Evolutionary conservation across 2,797 vertebrate genomes (phyloP).

Genomic region (Peromyscus eremicus): DNA sequence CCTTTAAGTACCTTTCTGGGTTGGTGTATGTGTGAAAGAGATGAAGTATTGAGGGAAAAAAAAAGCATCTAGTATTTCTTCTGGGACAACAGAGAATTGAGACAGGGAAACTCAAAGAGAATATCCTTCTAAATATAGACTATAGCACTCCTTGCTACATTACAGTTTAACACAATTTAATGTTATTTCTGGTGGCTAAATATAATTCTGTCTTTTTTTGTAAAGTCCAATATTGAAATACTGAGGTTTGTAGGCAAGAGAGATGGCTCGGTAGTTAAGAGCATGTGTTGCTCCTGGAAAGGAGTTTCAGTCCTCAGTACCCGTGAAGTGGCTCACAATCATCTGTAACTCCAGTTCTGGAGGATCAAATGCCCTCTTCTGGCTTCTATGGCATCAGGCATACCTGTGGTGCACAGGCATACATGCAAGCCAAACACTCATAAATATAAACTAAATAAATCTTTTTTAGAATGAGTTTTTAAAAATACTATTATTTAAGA

Average conservation of each 20-base stretch:
- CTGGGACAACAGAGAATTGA: background rate
- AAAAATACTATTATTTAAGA: background rate
- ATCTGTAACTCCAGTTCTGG: background rate
- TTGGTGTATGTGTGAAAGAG: background rate
- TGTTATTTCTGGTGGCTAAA: constrained; percentile 15
- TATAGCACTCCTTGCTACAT: background rate
- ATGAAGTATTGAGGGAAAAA: background rate
- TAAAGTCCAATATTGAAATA: background rate
- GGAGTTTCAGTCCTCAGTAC: background rate
- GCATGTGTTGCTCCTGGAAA: background rate
- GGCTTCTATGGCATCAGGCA: background rate
- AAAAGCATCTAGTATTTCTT: background rate
- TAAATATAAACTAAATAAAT: background rate
- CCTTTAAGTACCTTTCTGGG: background rate
- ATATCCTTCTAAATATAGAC: background rate
- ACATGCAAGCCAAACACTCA: background rate
- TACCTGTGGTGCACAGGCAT: background rate
- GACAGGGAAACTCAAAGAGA: background rate
- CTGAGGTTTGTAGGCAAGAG: background rate
- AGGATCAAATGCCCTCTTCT: background rate
- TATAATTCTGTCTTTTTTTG: background rate
- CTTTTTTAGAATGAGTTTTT: background rate
- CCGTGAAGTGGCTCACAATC: background rate
- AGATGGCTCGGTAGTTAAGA: background rate
- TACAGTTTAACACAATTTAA: background rate